Evolutionary conservation across 2,888 invertebrate genomes (phyloP).

Genomic region (Lepidochrysops patricia): DNA sequence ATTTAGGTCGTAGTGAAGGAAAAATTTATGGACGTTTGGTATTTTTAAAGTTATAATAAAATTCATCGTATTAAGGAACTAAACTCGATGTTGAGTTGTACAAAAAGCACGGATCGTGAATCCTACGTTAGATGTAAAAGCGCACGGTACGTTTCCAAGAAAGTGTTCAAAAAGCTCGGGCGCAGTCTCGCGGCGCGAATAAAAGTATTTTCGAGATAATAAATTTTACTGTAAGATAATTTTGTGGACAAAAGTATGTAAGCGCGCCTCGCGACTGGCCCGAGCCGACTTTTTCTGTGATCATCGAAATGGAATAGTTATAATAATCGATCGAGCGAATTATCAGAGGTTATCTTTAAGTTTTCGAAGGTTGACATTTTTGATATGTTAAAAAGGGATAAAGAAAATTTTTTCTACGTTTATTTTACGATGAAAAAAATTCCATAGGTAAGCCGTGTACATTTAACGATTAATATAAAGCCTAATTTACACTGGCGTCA

Average conservation of each 20-base stretch:
- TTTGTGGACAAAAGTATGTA: constrained; percentile 38
- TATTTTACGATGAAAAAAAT: constrained; percentile 58
- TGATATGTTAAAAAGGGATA: constrained; percentile 48
- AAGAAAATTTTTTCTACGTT: constrained; percentile 61
- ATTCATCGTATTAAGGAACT: constrained; percentile 61
- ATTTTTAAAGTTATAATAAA: constrained; percentile 70
- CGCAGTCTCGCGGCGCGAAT: constrained; percentile 37
- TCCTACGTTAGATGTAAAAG: constrained; percentile 71
- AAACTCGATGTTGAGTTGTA: constrained; percentile 50
- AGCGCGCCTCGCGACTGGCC: constrained; percentile 29
- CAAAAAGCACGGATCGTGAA: constrained; percentile 71
- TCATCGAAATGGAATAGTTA: constrained; percentile 68
- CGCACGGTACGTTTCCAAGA: constrained; percentile 70
- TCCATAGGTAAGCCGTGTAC: constrained; percentile 70
- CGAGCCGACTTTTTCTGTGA: constrained; percentile 52
- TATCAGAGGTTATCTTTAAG: constrained; percentile 61
- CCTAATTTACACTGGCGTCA: constrained; percentile 49
- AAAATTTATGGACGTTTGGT: constrained; percentile 72
- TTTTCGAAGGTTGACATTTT: constrained; percentile 57
- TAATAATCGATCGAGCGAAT: constrained; percentile 49
- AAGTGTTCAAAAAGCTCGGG: constrained; percentile 54
- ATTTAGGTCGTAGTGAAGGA: constrained; percentile 73
- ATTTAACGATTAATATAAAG: constrained; percentile 50
- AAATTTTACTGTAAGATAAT: constrained; percentile 40
- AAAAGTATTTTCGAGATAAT: constrained; percentile 50